Percentiles rank a stretch among this genome's conserved stretches.
These are phyloP conservation scores for Tetragonula clypearis DNA, from an alignment of 1,140 invertebrate species.

Conservation along the genomic window DNA sequence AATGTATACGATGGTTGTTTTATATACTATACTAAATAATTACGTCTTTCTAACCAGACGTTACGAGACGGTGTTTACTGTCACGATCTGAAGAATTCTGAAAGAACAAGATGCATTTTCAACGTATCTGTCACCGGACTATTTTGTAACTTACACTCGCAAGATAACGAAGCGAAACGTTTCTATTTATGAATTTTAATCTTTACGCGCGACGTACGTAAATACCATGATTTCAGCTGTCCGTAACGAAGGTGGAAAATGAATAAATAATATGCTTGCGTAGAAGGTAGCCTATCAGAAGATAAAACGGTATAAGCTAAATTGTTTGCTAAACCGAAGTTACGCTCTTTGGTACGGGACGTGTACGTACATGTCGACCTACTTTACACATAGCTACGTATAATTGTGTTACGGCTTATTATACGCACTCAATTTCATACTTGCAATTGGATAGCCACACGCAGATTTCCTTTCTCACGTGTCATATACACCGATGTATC, in stretches of 20 bases:
- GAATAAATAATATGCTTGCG: not conserved
- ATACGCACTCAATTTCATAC: conserved; percentile 29
- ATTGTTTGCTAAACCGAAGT: conserved; percentile 30
- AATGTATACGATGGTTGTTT: not conserved
- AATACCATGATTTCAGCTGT: not conserved
- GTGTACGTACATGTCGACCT: conserved; percentile 14
- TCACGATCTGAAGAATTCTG: not conserved
- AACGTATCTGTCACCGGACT: not conserved
- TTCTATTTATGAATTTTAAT: not conserved
- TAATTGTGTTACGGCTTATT: conserved; percentile 44
- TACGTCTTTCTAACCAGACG: not conserved
- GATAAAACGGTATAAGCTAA: not conserved
- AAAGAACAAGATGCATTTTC: not conserved
- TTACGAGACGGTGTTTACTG: not conserved
- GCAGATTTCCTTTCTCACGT: conserved; percentile 28
- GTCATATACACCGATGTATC: not conserved
- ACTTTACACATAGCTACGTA: conserved; percentile 37
- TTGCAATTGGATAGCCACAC: conserved; percentile 18
- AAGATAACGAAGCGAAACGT: not conserved
- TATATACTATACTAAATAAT: not conserved
- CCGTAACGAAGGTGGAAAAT: not conserved
- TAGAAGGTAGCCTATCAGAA: not conserved
- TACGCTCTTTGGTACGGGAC: not conserved
- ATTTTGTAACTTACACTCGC: not conserved
- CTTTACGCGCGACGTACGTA: not conserved